Evolutionary conservation across 2,797 vertebrate genomes (phyloP), one percentile per base, ranked within the genome.

Genomic region (Poeciliopsis paucimaculata): DNA sequence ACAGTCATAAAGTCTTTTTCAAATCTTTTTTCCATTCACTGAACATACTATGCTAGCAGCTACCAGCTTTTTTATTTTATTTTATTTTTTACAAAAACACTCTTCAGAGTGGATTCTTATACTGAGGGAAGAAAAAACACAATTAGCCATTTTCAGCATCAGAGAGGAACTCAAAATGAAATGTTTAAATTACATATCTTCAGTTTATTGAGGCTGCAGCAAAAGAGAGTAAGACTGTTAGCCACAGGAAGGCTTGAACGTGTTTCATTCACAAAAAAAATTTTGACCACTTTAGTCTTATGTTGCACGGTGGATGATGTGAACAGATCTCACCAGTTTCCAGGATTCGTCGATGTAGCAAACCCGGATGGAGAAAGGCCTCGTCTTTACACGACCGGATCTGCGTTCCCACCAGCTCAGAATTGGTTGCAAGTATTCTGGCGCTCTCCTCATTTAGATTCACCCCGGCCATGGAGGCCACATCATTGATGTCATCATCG

Each of bases 401-500:
- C 72, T 97, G 96, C 4, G 95, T 96, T 84, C 97, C 97, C 85
- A 97, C 96, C 77, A 97, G 92, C 83, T 97, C 96, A 0, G 97
- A 97, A 93, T 95, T 97, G 84, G 96, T 95, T 55, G 97, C 97
- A 79, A 97, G 90, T 92, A 98, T 97, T 82, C 96, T 94, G 3
- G 96, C 97, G 46, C 94, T 97, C 92, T 98, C 96, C 89, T 97
- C 97, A n/a, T 93, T 96, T 80, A 97, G 94, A 88, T 97, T 97
- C 77, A 98, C 96, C 0, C 97, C 97, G 31, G 97, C 97, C 97
- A 98, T 96, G 82, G 96, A 97, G 28, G 96, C 95, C 85, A 97
- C 96, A 26, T 97, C 96, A n/a, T 97, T 97, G 89, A 97, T 96
- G 94, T 98, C 97, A 26, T 97, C 97, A 0, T 98, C 97, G 23